Base-by-base conservation (phyloP, 2,888 invertebrate genomes). In the Phyllotreta striolata region DNA sequence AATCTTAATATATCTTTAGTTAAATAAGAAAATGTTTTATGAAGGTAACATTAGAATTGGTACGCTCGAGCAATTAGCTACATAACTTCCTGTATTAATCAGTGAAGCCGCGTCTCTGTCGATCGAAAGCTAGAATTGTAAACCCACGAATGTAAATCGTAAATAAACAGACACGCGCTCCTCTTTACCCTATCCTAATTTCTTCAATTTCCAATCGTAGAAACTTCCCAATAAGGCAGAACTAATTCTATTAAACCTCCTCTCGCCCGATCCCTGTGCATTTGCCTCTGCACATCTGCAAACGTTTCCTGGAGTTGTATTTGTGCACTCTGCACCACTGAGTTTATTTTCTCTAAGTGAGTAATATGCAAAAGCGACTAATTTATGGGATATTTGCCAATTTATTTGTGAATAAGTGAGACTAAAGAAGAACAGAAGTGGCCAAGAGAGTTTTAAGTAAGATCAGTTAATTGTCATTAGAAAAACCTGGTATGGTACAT, bases 321-420 rank as follows among this genome's bases (percentile, higher is more conserved):
- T 64, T 64, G 64, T 63, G 59, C 63, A 67, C 59, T 62, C 62
- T 67, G 64, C 64, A 62, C 67, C 54, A 63, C 64, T 43, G 63
- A 59, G 60, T 64, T 59, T 64, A 67, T 67, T 67, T 60, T 63
- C 62, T 34, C 59, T 64, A 67, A 67, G 64, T 67, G 64, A 64
- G 63, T 67, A 67, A 67, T 67, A 64, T 67, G 67, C 62, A 67
- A 67, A 67, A 66, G 52, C 60, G 49, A 49, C 59, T 47, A 55
- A 57, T 67, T 67, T 67, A 67, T 58, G 62, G 24, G 24, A 24
- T 24, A 24, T 24, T n/a, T n/a, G n/a, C n/a, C n/a, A 24, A 24
- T 24, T 24, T n/a, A n/a, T n/a, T n/a, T n/a, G n/a, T n/a, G n/a
- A n/a, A n/a, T n/a, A n/a, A n/a, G n/a, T n/a, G n/a, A n/a, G n/a